A percentile compares a stretch with the other conserved stretches of the same genome.
Conservation (phyloP, 2,113 vertebrate genomes). For the Emberiza fucata region DNA sequence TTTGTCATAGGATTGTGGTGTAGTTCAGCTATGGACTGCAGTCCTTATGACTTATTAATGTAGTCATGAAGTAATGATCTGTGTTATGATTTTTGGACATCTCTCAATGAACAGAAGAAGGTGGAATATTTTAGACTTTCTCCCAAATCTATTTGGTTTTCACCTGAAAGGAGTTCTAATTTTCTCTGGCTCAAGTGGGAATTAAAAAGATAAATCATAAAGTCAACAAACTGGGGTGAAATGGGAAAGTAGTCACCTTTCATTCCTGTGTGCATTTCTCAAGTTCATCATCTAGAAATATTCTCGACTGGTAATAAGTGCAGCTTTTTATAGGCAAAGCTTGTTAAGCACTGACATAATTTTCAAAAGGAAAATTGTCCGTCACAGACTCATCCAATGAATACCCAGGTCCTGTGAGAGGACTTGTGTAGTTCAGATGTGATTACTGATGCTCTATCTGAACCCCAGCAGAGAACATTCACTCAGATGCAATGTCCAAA, state of each 20-base stretch:
- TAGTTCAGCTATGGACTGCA: neutral
- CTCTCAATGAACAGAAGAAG: neutral
- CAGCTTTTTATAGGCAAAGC: neutral
- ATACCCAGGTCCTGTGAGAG: neutral
- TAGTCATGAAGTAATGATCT: neutral
- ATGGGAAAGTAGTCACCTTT: neutral
- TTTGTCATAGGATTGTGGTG: neutral
- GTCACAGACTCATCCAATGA: neutral
- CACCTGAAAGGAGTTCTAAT: neutral
- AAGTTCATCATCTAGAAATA: neutral
- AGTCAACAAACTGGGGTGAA: neutral
- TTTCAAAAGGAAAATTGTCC: neutral
- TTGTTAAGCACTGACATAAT: neutral
- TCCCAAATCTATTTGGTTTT: neutral
- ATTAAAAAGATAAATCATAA: neutral
- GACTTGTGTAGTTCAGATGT: neutral
- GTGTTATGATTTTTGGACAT: neutral
- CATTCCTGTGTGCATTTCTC: neutral
- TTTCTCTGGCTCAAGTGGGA: neutral
- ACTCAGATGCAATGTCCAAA: neutral
- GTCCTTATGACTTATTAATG: neutral
- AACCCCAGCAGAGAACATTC: neutral
- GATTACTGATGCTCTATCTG: neutral
- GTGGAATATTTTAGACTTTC: neutral
- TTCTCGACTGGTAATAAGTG: neutral